A percentile compares a stretch with the other conserved stretches of the same genome.
phyloP scores from a whole-genome alignment of 2,113 vertebrate genomes.

The Phalacrocorax brasilianus region DNA sequence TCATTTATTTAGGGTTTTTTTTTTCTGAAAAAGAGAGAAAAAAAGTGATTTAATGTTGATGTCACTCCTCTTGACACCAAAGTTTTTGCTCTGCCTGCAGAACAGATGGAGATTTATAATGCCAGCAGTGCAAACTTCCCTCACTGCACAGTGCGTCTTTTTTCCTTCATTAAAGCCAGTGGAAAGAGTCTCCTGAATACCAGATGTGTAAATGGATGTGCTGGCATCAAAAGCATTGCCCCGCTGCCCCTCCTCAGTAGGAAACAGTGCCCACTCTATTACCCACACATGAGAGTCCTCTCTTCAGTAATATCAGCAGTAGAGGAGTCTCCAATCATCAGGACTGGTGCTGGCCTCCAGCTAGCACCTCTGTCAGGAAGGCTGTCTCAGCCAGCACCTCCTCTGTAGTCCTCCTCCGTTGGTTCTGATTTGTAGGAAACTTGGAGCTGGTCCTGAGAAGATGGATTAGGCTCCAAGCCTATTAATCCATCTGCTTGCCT shows the following conservation, averaged over 20 bases:
- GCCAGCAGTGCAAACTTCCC: conserved; percentile 13
- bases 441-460: background rate
- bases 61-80: background rate
- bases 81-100: conserved; percentile 12
- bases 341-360: background rate
- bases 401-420: background rate
- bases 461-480: background rate
- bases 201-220: background rate
- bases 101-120: conserved; percentile 38
- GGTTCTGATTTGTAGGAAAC: background rate
- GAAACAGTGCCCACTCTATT: background rate
- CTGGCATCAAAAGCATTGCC: background rate
- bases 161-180: background rate
- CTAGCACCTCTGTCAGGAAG: background rate
- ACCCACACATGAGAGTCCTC: fast-evolving
- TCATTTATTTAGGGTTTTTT: background rate
- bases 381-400: background rate
- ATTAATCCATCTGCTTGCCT: background rate
- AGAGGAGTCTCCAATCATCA: background rate
- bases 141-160: background rate
- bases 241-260: background rate
- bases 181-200: background rate
- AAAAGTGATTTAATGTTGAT: conserved; percentile 47
- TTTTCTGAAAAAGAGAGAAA: background rate
- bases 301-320: background rate